These are phyloP conservation scores for Pangasius macronema DNA, from an alignment of 2,797 vertebrate species.

Conservation along the genomic window DNA sequence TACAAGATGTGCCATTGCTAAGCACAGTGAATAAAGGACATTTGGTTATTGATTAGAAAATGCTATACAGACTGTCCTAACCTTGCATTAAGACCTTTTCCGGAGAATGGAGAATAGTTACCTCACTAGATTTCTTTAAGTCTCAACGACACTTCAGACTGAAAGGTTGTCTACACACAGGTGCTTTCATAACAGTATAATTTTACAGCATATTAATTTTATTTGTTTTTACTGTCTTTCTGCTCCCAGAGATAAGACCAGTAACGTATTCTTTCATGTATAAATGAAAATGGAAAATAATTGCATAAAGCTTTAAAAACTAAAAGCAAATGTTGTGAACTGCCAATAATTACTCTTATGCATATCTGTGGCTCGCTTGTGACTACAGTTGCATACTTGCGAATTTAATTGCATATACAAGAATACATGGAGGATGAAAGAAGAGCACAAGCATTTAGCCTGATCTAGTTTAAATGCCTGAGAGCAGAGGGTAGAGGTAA, in stretches of 20 bases:
- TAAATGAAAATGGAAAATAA: conserved; percentile 11
- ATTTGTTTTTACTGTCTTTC: not conserved
- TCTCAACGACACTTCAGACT: too few species aligned
- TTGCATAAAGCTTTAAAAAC: not conserved
- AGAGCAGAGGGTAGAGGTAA: conserved; percentile 25
- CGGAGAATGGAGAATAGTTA: too few species aligned
- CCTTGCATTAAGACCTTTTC: not conserved
- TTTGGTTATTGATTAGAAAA: not conserved
- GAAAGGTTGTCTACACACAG: too few species aligned
- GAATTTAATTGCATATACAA: not conserved
- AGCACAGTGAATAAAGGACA: conserved; percentile 5
- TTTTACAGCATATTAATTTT: conserved; percentile 29
- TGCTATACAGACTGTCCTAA: not conserved
- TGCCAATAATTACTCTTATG: not conserved
- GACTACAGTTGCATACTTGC: not conserved
- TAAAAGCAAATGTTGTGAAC: not conserved
- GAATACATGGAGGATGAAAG: conserved; percentile 19
- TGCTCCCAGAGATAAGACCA: not conserved
- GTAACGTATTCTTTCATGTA: not conserved
- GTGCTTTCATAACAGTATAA: not conserved
- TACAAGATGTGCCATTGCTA: not conserved
- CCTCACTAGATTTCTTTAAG: too few species aligned
- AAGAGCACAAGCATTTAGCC: conserved; percentile 24
- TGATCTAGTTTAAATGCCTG: conserved; percentile 36
- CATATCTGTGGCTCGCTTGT: not conserved